These are phyloP conservation scores for Anas platyrhynchos DNA, from an alignment of 2,113 vertebrate species.

Conservation along the genomic window DNA sequence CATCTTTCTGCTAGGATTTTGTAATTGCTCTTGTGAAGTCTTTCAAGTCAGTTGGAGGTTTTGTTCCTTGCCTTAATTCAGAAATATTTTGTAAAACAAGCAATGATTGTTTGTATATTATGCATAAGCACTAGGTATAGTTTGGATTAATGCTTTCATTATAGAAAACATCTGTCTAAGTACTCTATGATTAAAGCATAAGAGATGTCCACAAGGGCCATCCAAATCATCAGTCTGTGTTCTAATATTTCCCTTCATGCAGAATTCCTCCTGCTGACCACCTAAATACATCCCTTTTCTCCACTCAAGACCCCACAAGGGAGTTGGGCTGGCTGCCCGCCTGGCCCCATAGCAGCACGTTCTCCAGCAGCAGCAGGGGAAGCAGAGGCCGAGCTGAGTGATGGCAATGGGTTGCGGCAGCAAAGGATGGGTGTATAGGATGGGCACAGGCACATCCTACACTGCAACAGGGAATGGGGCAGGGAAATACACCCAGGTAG, in stretches of 20 bases:
- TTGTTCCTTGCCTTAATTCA: background rate
- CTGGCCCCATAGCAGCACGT: background rate
- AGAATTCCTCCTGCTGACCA: background rate
- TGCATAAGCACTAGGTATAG: fast-evolving
- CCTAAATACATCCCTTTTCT: background rate
- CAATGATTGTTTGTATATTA: background rate
- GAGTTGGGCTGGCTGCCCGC: background rate
- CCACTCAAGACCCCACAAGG: background rate
- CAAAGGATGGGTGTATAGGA: background rate
- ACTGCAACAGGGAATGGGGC: background rate
- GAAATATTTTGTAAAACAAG: fast-evolving
- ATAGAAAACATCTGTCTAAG: background rate
- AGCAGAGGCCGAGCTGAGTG: background rate
- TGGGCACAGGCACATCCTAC: background rate
- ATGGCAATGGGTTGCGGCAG: background rate
- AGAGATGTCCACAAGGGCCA: fast-evolving
- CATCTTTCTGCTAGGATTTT: background rate
- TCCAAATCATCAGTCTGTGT: background rate
- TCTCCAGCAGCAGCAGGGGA: background rate
- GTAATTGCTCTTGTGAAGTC: background rate
- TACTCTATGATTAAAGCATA: background rate
- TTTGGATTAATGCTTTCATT: background rate
- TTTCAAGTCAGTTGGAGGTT: background rate
- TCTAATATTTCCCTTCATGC: background rate
- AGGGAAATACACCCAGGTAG: fast-evolving